Percentiles rank a stretch among this genome's conserved stretches.
phyloP scores from a whole-genome alignment of 2,888 invertebrate genomes.

The Chloroclystis v-ata region DNA sequence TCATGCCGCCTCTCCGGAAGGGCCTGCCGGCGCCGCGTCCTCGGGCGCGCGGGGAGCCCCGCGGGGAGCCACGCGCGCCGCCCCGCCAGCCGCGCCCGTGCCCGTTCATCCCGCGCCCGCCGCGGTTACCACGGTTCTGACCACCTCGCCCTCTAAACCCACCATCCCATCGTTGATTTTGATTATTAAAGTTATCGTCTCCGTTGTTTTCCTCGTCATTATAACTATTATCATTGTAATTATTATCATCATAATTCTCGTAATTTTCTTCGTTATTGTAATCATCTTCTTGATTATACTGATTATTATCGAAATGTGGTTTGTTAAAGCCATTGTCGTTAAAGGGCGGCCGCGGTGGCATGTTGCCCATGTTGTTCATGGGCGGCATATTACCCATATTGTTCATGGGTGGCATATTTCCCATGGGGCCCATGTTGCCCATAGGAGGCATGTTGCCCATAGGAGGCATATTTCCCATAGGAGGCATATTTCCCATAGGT shows the following conservation, averaged over 20 bases:
- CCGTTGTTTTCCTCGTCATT: conserved; percentile 48
- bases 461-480: conserved; percentile 29
- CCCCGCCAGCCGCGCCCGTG: conserved; percentile 62
- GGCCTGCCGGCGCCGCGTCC: conserved; percentile 53
- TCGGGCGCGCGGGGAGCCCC: conserved; percentile 41
- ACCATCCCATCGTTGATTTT: conserved; percentile 59
- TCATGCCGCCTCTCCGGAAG: conserved; percentile 65
- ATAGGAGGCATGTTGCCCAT: conserved; percentile 35
- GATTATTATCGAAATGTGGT: conserved; percentile 53
- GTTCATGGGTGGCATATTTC: conserved; percentile 39
- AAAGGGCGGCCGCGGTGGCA: conserved; percentile 50
- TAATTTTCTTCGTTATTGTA: conserved; percentile 51
- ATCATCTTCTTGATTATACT: conserved; percentile 56
- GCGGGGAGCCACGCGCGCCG: conserved; percentile 48
- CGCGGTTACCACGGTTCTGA: conserved; percentile 41
- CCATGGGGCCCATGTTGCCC: conserved; percentile 39
- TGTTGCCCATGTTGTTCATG: conserved; percentile 33
- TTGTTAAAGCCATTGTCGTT: conserved; percentile 65
- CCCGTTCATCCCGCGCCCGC: conserved; percentile 62
- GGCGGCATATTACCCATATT: conserved; percentile 38
- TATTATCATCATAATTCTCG: conserved; percentile 46
- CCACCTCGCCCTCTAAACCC: conserved; percentile 52
- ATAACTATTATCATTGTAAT: conserved; percentile 39
- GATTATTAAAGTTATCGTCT: conserved; percentile 47
- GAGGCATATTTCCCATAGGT: conserved; percentile 35